A percentile compares a stretch with the other conserved stretches of the same genome.
These are phyloP conservation scores for Troilus luridus DNA, from an alignment of 2,888 invertebrate genomes.

Conservation along the genomic window DNA sequence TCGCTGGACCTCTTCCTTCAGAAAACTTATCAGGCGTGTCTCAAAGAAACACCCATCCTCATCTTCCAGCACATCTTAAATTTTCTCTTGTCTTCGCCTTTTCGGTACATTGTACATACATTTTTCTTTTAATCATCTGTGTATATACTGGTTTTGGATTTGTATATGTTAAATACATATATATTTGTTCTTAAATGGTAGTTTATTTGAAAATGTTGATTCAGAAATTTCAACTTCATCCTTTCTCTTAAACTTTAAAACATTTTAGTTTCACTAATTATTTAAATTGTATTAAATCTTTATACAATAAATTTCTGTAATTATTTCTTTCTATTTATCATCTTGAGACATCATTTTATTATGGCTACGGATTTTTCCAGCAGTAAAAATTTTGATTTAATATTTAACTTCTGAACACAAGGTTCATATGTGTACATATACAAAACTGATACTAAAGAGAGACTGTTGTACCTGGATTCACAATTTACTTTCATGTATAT, in stretches of 20 bases:
- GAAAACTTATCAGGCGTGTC: conserved; percentile 71
- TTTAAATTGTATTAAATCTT: not conserved
- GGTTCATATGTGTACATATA: not conserved
- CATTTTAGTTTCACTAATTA: conserved; percentile 26
- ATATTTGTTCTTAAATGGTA: conserved; percentile 39
- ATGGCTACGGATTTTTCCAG: not conserved
- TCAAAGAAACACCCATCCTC: conserved; percentile 64
- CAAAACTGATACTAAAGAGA: too few relatives aligned
- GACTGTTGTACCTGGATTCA: too few relatives aligned
- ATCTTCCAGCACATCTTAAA: conserved; percentile 60
- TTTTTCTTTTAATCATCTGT: conserved; percentile 13
- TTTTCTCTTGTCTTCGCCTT: not conserved
- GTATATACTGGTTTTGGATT: conserved; percentile 55
- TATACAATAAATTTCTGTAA: not conserved
- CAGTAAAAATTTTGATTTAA: not conserved
- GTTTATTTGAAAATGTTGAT: not conserved
- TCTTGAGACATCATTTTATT: not conserved
- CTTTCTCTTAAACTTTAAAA: not conserved
- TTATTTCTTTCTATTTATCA: conserved; percentile 8
- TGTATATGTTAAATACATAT: conserved; percentile 44
- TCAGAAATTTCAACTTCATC: conserved; percentile 7
- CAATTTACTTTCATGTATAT: not conserved
- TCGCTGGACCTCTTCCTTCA: conserved; percentile 76
- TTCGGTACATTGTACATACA: conserved; percentile 46
- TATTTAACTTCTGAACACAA: not conserved